These are phyloP conservation scores for Acanthaster planci DNA, from an alignment of 35 echinoderm and acorn worm genomes.

Conservation along the genomic window DNA sequence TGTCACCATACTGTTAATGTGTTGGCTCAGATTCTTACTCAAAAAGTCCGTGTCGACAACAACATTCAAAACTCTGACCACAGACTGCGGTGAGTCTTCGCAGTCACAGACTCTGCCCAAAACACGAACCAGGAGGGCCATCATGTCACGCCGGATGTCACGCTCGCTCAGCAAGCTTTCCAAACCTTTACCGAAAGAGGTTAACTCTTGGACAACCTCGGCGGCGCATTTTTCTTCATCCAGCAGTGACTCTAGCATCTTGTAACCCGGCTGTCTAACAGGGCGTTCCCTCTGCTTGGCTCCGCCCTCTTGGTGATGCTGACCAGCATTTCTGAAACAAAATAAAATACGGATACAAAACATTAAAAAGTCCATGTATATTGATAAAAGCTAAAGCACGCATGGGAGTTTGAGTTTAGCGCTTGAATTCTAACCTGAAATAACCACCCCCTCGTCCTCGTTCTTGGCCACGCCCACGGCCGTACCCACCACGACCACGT, in stretches of 20 bases:
- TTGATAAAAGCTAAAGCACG: background rate
- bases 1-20: conserved; percentile 32
- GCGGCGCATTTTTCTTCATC: conserved; percentile 6
- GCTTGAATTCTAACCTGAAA: background rate
- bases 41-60: conserved; percentile 50
- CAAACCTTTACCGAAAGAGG: conserved; percentile 50
- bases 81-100: conserved; percentile 33
- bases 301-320: background rate
- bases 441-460: background rate
- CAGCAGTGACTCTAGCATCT: conserved; percentile 41
- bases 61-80: conserved; percentile 28
- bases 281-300: background rate
- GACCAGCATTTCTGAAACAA: background rate
- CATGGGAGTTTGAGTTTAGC: background rate
- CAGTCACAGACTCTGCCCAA: conserved; percentile 54
- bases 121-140: conserved; percentile 45
- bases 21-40: conserved; percentile 38
- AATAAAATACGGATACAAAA: background rate
- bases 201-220: conserved; percentile 43
- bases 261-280: conserved; percentile 38
- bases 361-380: background rate
- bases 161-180: conserved; percentile 56
- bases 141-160: conserved; percentile 70
- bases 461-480: background rate
- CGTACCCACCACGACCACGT: background rate